These are phyloP conservation scores for Pimpla rufipes DNA, from an alignment of 2,888 invertebrate genomes.

Conservation along the genomic window DNA sequence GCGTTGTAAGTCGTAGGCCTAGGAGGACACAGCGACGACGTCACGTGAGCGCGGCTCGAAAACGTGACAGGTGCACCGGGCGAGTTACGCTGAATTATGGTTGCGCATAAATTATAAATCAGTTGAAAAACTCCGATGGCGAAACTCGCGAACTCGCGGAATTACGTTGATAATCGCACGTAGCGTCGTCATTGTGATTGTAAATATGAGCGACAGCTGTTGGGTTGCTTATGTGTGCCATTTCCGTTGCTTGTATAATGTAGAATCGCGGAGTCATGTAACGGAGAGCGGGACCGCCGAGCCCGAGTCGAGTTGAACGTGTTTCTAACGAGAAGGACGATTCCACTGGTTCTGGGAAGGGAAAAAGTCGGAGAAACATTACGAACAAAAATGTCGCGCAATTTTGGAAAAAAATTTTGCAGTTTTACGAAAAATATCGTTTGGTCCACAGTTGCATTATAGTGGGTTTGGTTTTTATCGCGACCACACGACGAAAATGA, in stretches of 20 bases:
- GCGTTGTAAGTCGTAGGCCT: not conserved
- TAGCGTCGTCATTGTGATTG: not conserved
- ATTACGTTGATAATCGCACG: not conserved
- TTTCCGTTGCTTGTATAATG: not conserved
- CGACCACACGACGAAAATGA: too few species aligned
- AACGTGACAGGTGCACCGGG: not conserved
- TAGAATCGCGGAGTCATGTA: not conserved
- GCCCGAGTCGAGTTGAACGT: not conserved
- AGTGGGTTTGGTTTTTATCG: too few species aligned
- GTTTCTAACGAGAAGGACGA: not conserved
- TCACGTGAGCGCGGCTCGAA: too few species aligned
- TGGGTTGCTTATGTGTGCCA: not conserved
- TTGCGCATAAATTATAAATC: constrained; percentile 1
- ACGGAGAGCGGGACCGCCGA: not conserved
- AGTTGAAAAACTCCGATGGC: not conserved
- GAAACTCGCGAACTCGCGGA: not conserved
- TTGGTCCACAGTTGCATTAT: too few species aligned
- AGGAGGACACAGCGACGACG: too few species aligned
- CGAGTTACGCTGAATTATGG: not conserved
- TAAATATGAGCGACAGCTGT: not conserved
- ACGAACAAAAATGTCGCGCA: too few species aligned
- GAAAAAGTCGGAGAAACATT: not conserved
- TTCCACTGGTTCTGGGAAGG: not conserved
- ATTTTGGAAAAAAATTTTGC: too few species aligned
- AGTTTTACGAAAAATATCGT: too few species aligned